Conservation (phyloP, 92 coral and sea anemone species). For the Phenganax marumi region DNA sequence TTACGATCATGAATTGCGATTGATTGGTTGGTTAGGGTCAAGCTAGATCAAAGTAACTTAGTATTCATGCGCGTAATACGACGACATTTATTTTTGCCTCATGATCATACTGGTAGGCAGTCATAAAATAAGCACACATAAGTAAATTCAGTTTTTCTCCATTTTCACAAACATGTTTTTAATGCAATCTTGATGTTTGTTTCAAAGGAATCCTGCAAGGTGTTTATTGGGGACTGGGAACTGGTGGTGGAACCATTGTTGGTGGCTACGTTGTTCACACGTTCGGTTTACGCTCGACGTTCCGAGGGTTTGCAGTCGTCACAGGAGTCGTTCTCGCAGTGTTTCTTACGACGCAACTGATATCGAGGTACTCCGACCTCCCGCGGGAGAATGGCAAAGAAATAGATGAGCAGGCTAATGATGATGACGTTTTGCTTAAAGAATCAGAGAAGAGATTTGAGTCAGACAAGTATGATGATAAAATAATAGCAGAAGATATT, state of each 20-base stretch:
- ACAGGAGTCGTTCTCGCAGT: constrained; percentile 53
- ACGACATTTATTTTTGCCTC: too few relatives aligned
- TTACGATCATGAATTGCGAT: too few relatives aligned
- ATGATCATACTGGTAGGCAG: too few relatives aligned
- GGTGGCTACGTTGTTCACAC: constrained; percentile 92
- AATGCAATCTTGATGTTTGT: not conserved
- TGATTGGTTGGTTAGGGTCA: too few relatives aligned
- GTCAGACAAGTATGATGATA: not conserved
- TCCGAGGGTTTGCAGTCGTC: constrained; percentile 72
- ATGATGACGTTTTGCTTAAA: not conserved
- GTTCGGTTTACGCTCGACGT: constrained; percentile 77
- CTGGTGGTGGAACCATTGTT: constrained; percentile 92
- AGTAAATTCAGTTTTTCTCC: not conserved
- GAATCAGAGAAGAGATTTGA: not conserved
- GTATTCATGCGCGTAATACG: too few relatives aligned
- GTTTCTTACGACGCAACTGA: constrained; percentile 33
- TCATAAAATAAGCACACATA: too few relatives aligned
- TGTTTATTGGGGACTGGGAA: constrained; percentile 98
- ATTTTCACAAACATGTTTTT: not conserved
- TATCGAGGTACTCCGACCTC: constrained; percentile 29
- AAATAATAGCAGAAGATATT: not conserved
- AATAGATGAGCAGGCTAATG: not conserved
- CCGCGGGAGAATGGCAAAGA: not conserved
- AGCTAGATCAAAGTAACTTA: too few relatives aligned
- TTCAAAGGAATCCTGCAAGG: constrained; percentile 89